Percentiles rank a stretch among this genome's conserved stretches.
Conservation (phyloP, 1,140 invertebrate species). For the Drosophila pallidifrons region DNA sequence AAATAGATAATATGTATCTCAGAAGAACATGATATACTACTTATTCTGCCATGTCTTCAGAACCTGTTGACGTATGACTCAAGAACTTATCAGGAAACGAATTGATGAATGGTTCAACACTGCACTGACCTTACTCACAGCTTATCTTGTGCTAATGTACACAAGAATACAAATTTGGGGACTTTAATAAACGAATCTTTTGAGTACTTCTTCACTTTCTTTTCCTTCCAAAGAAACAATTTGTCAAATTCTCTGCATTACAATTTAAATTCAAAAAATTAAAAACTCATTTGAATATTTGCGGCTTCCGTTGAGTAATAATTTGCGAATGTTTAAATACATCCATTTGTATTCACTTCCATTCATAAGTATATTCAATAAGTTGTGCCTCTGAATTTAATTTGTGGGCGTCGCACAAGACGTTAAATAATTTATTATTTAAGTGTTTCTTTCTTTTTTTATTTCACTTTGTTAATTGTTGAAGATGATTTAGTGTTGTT, state of each 20-base stretch:
- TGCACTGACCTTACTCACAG: conserved; percentile 33
- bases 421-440: conserved; percentile 62
- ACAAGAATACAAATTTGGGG: background rate
- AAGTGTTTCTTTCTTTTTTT: conserved; percentile 56
- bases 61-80: conserved; percentile 3
- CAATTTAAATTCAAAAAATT: background rate
- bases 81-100: conserved; percentile 3
- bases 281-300: conserved; percentile 12
- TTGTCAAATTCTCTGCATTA: too few relatives aligned
- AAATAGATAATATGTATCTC: too few relatives aligned
- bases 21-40: too few relatives aligned
- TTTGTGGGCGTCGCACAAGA: conserved; percentile 59
- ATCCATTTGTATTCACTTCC: background rate
- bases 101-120: conserved; percentile 4
- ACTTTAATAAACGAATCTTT: background rate
- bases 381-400: conserved; percentile 26
- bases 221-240: background rate
- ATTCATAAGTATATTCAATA: conserved; percentile 38
- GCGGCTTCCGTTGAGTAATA: background rate
- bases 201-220: background rate
- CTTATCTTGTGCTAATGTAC: conserved; percentile 25
- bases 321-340: conserved; percentile 40
- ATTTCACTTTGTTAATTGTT: conserved; percentile 62
- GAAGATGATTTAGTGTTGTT: conserved; percentile 61
- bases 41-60: background rate